Percentiles rank a stretch among this genome's conserved stretches.
Conservation (phyloP, 2,888 invertebrate genomes). For the Podotricha telesiphe region DNA sequence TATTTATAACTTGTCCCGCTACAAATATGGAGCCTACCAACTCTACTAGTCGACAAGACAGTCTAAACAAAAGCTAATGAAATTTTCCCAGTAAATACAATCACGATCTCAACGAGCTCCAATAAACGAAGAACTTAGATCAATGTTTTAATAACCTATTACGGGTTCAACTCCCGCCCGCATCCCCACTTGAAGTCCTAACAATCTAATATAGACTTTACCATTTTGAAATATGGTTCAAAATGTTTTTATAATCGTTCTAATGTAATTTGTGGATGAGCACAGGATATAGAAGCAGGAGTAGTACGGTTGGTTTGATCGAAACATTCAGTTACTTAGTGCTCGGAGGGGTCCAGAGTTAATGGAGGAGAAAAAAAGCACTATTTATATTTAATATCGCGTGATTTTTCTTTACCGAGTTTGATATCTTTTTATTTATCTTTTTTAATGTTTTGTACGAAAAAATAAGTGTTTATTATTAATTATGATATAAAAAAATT, state of each 20-base stretch:
- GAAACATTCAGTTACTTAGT: conserved; percentile 37
- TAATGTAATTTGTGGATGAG: conserved; percentile 40
- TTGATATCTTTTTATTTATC: too few relatives aligned
- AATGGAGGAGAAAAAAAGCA: conserved; percentile 4
- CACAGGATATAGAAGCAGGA: conserved; percentile 41
- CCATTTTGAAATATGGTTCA: not conserved
- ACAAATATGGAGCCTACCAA: not conserved
- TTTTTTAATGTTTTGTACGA: too few relatives aligned
- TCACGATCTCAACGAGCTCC: conserved; percentile 35
- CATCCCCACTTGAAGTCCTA: conserved; percentile 36
- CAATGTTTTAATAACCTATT: conserved; percentile 49
- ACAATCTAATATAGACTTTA: conserved; percentile 22
- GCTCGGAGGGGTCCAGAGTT: not conserved
- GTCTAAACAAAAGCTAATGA: conserved; percentile 17
- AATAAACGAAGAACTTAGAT: conserved; percentile 37
- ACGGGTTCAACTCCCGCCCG: conserved; percentile 47
- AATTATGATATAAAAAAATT: too few relatives aligned
- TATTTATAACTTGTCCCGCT: not conserved
- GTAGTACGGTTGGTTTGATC: conserved; percentile 37
- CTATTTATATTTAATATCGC: conserved; percentile 15
- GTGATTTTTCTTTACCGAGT: not conserved
- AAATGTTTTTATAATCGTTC: not conserved
- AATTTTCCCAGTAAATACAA: conserved; percentile 17
- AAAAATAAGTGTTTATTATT: too few relatives aligned
- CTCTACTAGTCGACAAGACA: not conserved